Base-by-base conservation (phyloP, 2,797 vertebrate genomes). In the Ictinia mississippiensis region DNA sequence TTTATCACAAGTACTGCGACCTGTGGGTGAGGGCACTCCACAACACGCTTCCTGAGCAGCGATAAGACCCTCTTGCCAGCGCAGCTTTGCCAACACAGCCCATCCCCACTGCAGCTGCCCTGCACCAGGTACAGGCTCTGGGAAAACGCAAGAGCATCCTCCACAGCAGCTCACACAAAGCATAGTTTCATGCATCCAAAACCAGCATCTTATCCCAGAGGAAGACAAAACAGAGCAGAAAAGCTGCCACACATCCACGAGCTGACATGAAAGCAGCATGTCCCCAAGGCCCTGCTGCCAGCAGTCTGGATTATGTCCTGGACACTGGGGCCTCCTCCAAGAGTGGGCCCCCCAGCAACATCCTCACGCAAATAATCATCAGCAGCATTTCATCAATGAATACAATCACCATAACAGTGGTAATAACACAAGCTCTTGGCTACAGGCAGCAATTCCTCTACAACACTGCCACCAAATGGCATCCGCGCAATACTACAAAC, bases 391-490 rank as follows among this genome's bases (percentile, higher is more conserved):
- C n/a, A 56, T 63, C 72, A 78, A n/a, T 5, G 49, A 90, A 85
- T 4, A 45, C 33, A 13, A 71, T 38, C 84, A 63, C 52, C 19
- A 0, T 28, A 63, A 35, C 0, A 80, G 49, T 3, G 35, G 38
- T 20, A 82, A 15, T 38, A 87, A 74, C 53, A 67, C 52, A 37
- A 49, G 71, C 40, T 71, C 19, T 28, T 53, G 74, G 79, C 71
- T 81, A 42, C 79, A 71, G 65, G 63, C 83, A 61, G 66, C 73
- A 91, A 94, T 11, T 74, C 91, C 29, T 91, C 90, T 93, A 63
- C 97, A 95, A 95, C 73, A 94, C 62, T 97, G 97, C 94, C 97
- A 97, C 96, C 96, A 91, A 83, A 96, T 12, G 97, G 88, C 91
- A 79, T 18, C 38, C 15, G 0, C 0, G 13, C 80, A 62, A 67